A percentile compares a stretch with the other conserved stretches of the same genome.
Conservation (phyloP, 1,140 invertebrate genomes). For the Charaxes varanes region DNA sequence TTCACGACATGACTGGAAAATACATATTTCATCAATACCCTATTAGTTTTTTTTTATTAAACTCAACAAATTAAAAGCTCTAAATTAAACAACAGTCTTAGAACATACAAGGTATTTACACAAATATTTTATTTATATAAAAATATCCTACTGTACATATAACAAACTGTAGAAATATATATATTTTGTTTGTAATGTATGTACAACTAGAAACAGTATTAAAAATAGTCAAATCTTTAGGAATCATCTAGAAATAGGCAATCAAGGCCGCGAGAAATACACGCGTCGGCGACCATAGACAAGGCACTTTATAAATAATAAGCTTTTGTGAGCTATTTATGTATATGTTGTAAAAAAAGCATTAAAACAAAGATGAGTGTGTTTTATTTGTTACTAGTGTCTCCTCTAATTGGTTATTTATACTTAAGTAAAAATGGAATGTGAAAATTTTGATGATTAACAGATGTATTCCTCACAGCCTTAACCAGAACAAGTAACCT, state of each 20-base stretch:
- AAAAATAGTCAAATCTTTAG: conserved; percentile 70
- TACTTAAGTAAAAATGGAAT: conserved; percentile 10
- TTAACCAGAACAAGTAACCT: conserved; percentile 9
- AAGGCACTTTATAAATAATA: conserved; percentile 36
- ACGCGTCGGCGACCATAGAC: conserved; percentile 17
- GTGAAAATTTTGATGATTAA: conserved; percentile 1
- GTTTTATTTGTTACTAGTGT: too few relatives aligned
- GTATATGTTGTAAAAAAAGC: background rate
- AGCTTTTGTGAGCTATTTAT: conserved; percentile 6
- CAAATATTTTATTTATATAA: conserved; percentile 61
- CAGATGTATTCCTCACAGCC: conserved; percentile 20
- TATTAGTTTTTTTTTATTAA: conserved; percentile 45
- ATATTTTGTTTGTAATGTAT: conserved; percentile 46
- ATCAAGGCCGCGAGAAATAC: conserved; percentile 29
- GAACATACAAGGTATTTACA: conserved; percentile 70
- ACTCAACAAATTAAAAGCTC: conserved; percentile 69
- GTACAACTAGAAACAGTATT: conserved; percentile 67
- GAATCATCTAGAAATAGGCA: conserved; percentile 45
- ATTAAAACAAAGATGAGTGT: background rate
- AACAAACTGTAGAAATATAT: conserved; percentile 71
- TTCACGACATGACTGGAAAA: conserved; percentile 59
- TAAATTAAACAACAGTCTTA: conserved; percentile 73
- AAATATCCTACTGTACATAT: conserved; percentile 70
- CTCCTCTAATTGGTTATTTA: too few relatives aligned
- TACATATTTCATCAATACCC: conserved; percentile 53